Evolutionary conservation across 2,113 vertebrate species (phyloP), one percentile per base, ranked within the genome.

Genomic region (Junco hyemalis): DNA sequence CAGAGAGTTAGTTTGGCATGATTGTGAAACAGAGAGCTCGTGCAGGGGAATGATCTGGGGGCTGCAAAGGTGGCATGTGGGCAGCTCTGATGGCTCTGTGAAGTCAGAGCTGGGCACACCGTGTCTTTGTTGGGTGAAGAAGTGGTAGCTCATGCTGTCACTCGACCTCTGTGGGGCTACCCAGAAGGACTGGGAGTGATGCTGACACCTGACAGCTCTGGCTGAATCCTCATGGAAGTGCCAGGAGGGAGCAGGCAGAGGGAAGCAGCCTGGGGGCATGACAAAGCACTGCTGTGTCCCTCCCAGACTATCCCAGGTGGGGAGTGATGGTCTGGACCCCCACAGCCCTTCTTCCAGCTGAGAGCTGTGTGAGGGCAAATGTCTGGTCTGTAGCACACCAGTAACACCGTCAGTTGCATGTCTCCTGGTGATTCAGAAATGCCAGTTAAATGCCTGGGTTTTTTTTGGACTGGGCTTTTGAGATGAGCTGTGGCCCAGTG

Each of bases 1-100:
- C 84, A 87, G 77, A 0, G 53, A 83, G 47, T 69, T 8, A 40
- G 51, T 57, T 80, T 0, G 4, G 11, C 0, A 2, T 0, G 0
- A 22, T 70, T 91, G 73, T 65, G 94, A 93, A 94, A 94, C 18
- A 36, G 35, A 70, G 70, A 72, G 38, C 50, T 31, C 0, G 0
- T 77, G 40, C 11, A 23, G 51, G 59, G 22, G 20, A 78, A 28
- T 29, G 56, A 78, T 6, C n/a, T 8, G 14, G 42, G 38, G 8
- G 21, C 57, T 77, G 71, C 84, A 72, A 61, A 83, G 51, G 14
- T 17, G 31, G 59, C 2, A 1, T 0, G 1, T 36, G 26, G 45
- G 24, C 16, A 86, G 31, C 31, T 65, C 59, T 2, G 2, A 13
- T 56, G 40, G 33, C 35, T 82, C 31, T 68, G 8, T 51, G 76